phyloP scores from a whole-genome alignment of 2,113 vertebrate genomes.

The Austrofundulus limnaeus region DNA sequence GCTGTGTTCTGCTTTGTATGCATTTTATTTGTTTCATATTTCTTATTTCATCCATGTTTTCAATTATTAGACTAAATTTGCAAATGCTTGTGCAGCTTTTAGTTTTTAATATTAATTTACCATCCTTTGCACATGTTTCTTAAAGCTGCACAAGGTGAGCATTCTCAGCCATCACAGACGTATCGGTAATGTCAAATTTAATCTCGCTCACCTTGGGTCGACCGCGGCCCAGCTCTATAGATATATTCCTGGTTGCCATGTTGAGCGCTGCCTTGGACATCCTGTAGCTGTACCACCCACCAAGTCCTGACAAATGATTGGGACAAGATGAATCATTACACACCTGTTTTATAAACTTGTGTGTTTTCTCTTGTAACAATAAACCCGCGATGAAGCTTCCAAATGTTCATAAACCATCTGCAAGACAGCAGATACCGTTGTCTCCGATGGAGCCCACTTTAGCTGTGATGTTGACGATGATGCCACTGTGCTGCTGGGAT shows the following conservation, averaged over 20 bases:
- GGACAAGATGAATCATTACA: not conserved
- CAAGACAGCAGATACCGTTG: slow-evolving; percentile 53
- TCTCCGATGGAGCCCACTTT: slow-evolving; percentile 76
- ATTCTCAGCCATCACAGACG: not conserved
- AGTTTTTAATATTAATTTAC: no score
- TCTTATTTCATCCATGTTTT: no score
- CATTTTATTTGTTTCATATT: no score
- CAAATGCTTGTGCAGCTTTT: no score
- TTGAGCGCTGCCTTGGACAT: slow-evolving; percentile 79
- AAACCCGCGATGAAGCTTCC: no score
- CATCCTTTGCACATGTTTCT: no score
- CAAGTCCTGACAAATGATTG: slow-evolving; percentile 56
- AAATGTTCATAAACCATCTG: not conserved
- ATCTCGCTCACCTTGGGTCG: slow-evolving; percentile 51
- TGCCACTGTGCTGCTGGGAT: slow-evolving; percentile 64
- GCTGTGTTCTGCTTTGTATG: no score
- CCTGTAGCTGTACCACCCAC: slow-evolving; percentile 75
- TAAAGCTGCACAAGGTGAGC: no score
- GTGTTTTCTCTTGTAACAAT: not conserved
- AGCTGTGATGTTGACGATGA: slow-evolving; percentile 72
- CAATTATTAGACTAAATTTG: no score
- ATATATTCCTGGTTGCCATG: slow-evolving; percentile 75
- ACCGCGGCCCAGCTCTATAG: slow-evolving; percentile 69
- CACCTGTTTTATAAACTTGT: no score
- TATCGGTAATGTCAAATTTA: no score